Evolutionary conservation across 2,113 vertebrate genomes (phyloP).

Genomic region (Microtus ochrogaster): DNA sequence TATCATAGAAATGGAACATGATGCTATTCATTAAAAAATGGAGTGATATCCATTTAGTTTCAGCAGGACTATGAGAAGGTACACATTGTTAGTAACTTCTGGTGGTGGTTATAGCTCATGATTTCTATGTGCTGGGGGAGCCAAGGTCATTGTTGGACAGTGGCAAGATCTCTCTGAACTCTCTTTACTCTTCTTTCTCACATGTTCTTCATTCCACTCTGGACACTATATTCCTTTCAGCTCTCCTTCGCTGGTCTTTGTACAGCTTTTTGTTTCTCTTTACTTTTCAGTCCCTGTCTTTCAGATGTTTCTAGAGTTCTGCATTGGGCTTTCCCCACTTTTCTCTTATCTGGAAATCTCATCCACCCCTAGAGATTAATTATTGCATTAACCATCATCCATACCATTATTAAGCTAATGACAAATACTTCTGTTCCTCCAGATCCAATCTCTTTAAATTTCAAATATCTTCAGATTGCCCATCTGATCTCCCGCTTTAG

Average conservation of each 20-base stretch:
- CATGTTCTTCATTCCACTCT: accelerated
- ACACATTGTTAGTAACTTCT: not conserved
- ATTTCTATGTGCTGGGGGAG: not conserved
- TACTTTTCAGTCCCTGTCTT: not conserved
- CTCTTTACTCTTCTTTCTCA: not conserved
- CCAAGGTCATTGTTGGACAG: not conserved
- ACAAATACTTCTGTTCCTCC: not conserved
- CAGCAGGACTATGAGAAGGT: not conserved
- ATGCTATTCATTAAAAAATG: not conserved
- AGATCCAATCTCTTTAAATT: not conserved
- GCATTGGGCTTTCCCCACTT: accelerated
- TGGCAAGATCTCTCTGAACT: not conserved
- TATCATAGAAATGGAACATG: not conserved
- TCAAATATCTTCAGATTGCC: too few relatives aligned
- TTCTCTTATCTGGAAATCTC: not conserved
- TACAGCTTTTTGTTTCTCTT: not conserved
- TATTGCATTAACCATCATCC: not conserved
- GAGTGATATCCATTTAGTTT: not conserved
- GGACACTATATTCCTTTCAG: not conserved
- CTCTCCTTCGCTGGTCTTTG: not conserved
- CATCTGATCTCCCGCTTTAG: not conserved
- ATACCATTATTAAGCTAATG: not conserved
- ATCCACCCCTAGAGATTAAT: not conserved
- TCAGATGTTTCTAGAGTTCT: not conserved
- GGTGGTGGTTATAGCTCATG: not conserved